Evolutionary conservation across 1,140 invertebrate species (phyloP), one percentile per base, ranked within the genome.

Genomic region (Aphelenchoides besseyi): DNA sequence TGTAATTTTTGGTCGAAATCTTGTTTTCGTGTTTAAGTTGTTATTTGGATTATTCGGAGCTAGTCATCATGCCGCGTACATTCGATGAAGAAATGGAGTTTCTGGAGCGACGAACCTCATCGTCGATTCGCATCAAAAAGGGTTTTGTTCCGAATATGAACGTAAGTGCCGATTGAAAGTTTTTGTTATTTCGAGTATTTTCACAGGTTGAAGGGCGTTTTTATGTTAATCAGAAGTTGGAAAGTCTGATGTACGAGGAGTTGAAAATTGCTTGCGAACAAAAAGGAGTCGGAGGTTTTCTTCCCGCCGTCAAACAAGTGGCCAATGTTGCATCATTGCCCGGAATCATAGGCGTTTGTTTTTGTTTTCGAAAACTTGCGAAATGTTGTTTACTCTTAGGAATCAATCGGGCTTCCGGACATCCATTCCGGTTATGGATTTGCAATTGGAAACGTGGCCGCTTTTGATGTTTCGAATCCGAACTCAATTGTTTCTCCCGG

Each of bases 101-200:
- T 85, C 87, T 99, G 72, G 94, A 98, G 84, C 94, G 92, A 86
- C 89, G 97, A 16, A 90, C 88, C 81, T 87, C 90, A 16, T 87
- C 90, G 85, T 90, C 89, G 79, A 98, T 95, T 94, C 90, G 88
- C 82, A 98, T 99, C 71, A 98, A 97, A 86, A 98, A 94, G 86
- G 96, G 95, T 2, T 98, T 98, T 87, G 95, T 98, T 78, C 94
- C 95, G 0, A 98, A 98, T 79, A 99, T 99, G 96, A 98, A 97
- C 82, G 95, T 92, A 87, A 84, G 85, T 68, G 12, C n/a, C 8
- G n/a, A 55, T 33, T 74, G 18, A 23, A 23, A 41, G 18, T 62
- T 1, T 26, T 9, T 3, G n/a, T 35, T 70, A 16, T 26, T 18
- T 3, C 23, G 52, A 12, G 32, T 30, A 69, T 71, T 57, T 69